These are phyloP conservation scores for Myrmecophaga tridactyla DNA, from an alignment of 2,113 vertebrate genomes.

Conservation along the genomic window DNA sequence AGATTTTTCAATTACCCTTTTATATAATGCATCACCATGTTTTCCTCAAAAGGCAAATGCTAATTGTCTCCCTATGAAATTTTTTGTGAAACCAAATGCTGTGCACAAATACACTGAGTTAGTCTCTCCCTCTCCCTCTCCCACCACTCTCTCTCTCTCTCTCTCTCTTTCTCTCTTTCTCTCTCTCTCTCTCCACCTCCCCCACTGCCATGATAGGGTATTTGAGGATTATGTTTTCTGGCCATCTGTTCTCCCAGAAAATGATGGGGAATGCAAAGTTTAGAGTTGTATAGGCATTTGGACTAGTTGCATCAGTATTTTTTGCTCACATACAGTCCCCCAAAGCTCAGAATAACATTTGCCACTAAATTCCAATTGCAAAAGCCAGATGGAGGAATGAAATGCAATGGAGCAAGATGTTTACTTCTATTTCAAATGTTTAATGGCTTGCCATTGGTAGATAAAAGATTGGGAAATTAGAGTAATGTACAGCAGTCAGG, in stretches of 20 bases:
- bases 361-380: slow-evolving; percentile 69
- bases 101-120: background rate
- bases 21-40: background rate
- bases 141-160: background rate
- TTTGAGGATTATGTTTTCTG: slow-evolving; percentile 70
- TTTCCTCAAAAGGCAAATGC: background rate
- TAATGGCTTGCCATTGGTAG: slow-evolving; percentile 69
- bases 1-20: background rate
- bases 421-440: slow-evolving; percentile 70
- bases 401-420: slow-evolving; percentile 68
- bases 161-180: background rate
- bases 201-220: background rate
- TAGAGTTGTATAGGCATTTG: background rate
- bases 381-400: slow-evolving; percentile 67
- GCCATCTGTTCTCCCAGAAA: slow-evolving; percentile 75
- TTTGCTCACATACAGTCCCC: slow-evolving; percentile 69
- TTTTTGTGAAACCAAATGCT: background rate
- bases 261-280: slow-evolving; percentile 72
- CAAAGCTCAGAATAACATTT: slow-evolving; percentile 77
- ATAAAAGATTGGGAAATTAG: slow-evolving; percentile 68
- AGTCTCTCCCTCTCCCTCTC: background rate
- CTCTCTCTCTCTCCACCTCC: background rate
- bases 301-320: slow-evolving; percentile 72
- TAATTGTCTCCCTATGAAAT: background rate
- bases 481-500: slow-evolving; percentile 48